A percentile compares a stretch with the other conserved stretches of the same genome.
Evolutionary conservation across 2,888 invertebrate genomes (phyloP).

Genomic region (Temnothorax rugatulus): DNA sequence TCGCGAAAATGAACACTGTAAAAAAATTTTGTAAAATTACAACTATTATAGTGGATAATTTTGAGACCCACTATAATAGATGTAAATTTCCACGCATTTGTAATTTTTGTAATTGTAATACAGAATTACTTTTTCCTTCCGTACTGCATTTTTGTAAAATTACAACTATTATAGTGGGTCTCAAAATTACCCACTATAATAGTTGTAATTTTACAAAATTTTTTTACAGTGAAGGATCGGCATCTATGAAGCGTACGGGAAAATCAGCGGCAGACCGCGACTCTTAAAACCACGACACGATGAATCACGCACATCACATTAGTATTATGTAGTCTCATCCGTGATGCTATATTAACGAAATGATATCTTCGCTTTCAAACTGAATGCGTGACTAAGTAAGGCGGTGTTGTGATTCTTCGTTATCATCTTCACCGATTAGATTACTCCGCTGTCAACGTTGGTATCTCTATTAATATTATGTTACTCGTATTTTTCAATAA

Average conservation of each 20-base stretch:
- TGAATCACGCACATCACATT: constrained; percentile 24
- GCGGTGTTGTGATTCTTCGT: constrained; percentile 3
- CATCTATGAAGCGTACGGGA: neutral
- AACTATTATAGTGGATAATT: too few species aligned
- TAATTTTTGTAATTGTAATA: too few species aligned
- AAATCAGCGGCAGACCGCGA: neutral
- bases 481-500: neutral
- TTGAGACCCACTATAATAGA: too few species aligned
- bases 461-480: constrained; percentile 28
- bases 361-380: constrained; percentile 38
- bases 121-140: too few species aligned
- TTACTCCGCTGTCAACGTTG: constrained; percentile 12
- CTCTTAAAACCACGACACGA: neutral
- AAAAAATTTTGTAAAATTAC: too few species aligned
- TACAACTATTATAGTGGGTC: too few species aligned
- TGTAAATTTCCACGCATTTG: too few species aligned
- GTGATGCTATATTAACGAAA: constrained; percentile 9
- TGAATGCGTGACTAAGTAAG: constrained; percentile 31
- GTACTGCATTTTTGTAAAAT: too few species aligned
- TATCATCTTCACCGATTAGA: constrained; percentile 30
- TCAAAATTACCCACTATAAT: too few species aligned
- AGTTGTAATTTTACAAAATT: too few species aligned
- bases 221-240: too few species aligned
- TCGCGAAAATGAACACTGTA: neutral
- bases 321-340: neutral